Conservation (phyloP, 2,113 vertebrate species). For the Arothron firmamentum region DNA sequence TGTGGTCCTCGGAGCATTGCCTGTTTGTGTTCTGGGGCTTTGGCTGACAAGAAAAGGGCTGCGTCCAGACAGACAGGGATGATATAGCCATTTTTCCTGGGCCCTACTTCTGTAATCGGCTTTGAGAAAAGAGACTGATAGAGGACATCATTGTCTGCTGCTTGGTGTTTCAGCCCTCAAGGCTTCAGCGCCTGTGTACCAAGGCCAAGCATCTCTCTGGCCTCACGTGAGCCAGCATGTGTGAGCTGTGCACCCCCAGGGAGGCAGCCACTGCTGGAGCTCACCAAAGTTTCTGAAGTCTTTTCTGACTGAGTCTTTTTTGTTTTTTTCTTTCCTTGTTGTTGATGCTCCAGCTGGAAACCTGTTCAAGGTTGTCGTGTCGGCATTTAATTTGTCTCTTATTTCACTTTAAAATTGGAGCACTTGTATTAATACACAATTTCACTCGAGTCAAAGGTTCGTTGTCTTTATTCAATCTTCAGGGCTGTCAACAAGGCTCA, state of each 20-base stretch:
- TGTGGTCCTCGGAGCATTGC: slow-evolving; percentile 32
- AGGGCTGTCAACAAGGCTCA: slow-evolving; percentile 39
- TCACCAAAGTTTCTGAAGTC: slow-evolving; percentile 59
- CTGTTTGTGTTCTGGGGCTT: slow-evolving; percentile 40
- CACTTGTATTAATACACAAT: slow-evolving; percentile 22
- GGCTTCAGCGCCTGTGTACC: slow-evolving; percentile 59
- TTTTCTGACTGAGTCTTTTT: slow-evolving; percentile 47
- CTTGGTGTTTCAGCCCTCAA: slow-evolving; percentile 55
- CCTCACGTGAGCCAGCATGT: slow-evolving; percentile 51
- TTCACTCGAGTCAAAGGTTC: slow-evolving; percentile 33
- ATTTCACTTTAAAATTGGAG: slow-evolving; percentile 18
- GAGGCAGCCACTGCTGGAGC: slow-evolving; percentile 39
- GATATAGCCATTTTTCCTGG: slow-evolving; percentile 57
- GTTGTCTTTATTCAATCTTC: slow-evolving; percentile 24
- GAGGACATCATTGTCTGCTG: slow-evolving; percentile 54
- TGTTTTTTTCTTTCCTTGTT: slow-evolving; percentile 41
- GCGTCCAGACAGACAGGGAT: slow-evolving; percentile 56
- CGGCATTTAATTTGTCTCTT: slow-evolving; percentile 30
- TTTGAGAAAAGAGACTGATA: slow-evolving; percentile 59
- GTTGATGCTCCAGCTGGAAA: slow-evolving; percentile 14
- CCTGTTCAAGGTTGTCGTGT: slow-evolving; percentile 25
- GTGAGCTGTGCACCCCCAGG: slow-evolving; percentile 42
- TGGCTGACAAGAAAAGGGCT: slow-evolving; percentile 40
- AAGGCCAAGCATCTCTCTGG: slow-evolving; percentile 58
- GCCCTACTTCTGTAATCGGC: slow-evolving; percentile 55